These are phyloP conservation scores for Limnothrissa miodon DNA, from an alignment of 2,113 vertebrate species.

Conservation along the genomic window DNA sequence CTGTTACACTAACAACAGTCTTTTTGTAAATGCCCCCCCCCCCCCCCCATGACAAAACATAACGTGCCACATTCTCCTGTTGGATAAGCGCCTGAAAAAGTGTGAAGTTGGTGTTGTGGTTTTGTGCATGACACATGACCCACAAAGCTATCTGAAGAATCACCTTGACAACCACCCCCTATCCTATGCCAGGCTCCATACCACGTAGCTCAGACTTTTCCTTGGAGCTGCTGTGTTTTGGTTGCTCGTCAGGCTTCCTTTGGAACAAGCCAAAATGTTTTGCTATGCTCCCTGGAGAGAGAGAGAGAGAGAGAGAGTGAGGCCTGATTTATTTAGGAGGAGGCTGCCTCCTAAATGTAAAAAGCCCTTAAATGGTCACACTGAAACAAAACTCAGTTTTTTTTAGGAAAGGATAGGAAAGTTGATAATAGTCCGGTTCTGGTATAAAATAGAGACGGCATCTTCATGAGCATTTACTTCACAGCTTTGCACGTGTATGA, in stretches of 20 bases:
- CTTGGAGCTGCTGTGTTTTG: conserved; percentile 61
- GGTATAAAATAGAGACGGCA: background rate
- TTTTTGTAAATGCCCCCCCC: too few relatives aligned
- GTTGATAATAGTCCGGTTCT: conserved; percentile 15
- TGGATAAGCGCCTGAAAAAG: background rate
- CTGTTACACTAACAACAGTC: background rate
- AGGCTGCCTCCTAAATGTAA: conserved; percentile 53
- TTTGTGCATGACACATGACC: background rate
- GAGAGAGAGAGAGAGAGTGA: conserved; percentile 51
- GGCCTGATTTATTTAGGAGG: conserved; percentile 68
- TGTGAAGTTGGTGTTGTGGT: background rate
- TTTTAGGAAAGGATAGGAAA: conserved; percentile 54
- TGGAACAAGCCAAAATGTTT: conserved; percentile 63
- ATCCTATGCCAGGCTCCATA: background rate
- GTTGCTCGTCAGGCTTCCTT: conserved; percentile 55
- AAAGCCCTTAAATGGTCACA: conserved; percentile 73
- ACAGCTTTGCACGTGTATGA: background rate
- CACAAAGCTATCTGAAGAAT: background rate
- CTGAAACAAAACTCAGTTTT: conserved; percentile 38
- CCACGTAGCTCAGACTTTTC: conserved; percentile 39
- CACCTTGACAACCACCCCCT: background rate
- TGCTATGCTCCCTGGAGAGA: conserved; percentile 66
- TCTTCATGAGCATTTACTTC: background rate
- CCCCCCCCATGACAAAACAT: background rate
- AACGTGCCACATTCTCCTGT: background rate